Conservation (phyloP, 2,888 invertebrate species). For the Craniophora ligustri region DNA sequence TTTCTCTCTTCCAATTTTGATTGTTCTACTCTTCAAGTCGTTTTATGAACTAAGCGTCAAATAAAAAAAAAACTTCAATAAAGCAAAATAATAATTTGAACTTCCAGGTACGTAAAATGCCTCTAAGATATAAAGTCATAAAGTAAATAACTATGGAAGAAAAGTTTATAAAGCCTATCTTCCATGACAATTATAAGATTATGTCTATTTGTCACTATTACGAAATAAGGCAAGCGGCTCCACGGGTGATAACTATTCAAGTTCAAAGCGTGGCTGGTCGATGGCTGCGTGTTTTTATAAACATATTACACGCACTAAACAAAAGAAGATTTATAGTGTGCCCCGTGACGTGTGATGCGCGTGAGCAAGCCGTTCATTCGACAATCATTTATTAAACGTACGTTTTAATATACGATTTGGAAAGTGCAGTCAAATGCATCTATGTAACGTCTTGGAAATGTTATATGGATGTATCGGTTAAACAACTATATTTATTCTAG, state of each 20-base stretch:
- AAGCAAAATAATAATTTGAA: too few relatives aligned
- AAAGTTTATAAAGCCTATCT: too few relatives aligned
- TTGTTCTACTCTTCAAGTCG: too few relatives aligned
- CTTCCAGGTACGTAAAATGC: too few relatives aligned
- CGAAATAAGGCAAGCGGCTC: constrained; percentile 4
- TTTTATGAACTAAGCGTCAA: too few relatives aligned
- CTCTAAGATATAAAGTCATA: too few relatives aligned
- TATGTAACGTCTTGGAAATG: constrained; percentile 18
- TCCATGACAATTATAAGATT: background rate
- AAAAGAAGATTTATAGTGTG: constrained; percentile 81
- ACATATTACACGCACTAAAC: constrained; percentile 71
- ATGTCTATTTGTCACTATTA: background rate
- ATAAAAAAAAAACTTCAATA: too few relatives aligned
- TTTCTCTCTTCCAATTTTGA: too few relatives aligned
- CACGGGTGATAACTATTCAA: constrained; percentile 28
- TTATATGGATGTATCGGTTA: background rate
- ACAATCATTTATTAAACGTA: constrained; percentile 72
- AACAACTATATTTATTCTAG: constrained; percentile 1
- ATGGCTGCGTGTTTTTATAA: constrained; percentile 52
- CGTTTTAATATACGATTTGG: constrained; percentile 56
- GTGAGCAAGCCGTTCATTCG: constrained; percentile 68
- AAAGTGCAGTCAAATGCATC: constrained; percentile 53
- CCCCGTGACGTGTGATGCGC: constrained; percentile 68
- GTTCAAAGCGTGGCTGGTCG: constrained; percentile 30
- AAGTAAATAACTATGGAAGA: too few relatives aligned